Percentiles rank a stretch among this genome's conserved stretches.
These are phyloP conservation scores for Asobara japonica DNA, from an alignment of 1,140 invertebrate genomes.

Conservation along the genomic window DNA sequence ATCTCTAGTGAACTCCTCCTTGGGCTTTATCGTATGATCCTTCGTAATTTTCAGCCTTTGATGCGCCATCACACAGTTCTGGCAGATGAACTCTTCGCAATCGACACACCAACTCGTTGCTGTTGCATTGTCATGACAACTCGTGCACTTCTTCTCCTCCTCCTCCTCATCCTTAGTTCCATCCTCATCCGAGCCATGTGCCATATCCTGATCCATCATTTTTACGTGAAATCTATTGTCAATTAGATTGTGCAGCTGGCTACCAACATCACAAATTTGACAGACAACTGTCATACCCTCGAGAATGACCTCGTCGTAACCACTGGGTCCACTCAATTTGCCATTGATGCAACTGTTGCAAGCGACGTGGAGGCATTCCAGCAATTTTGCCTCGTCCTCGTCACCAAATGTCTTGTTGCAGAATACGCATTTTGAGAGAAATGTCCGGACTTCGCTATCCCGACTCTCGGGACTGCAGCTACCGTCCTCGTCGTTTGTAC, in stretches of 20 bases:
- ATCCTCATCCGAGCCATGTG: conserved; percentile 58
- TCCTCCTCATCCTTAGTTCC: conserved; percentile 57
- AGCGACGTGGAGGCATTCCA: conserved; percentile 87
- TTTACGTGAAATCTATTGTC: conserved; percentile 60
- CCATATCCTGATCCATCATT: conserved; percentile 64
- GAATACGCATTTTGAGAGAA: conserved; percentile 72
- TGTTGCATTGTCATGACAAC: conserved; percentile 82
- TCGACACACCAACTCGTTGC: conserved; percentile 89
- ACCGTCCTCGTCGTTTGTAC: conserved; percentile 50
- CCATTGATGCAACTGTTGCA: conserved; percentile 80
- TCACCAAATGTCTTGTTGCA: conserved; percentile 73
- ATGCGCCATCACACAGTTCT: conserved; percentile 82
- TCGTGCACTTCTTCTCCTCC: conserved; percentile 81
- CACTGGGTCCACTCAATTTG: conserved; percentile 73
- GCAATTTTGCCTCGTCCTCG: conserved; percentile 77
- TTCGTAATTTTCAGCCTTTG: conserved; percentile 88
- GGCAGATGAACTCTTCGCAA: conserved; percentile 90
- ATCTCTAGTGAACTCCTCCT: conserved; percentile 78
- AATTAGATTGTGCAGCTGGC: conserved; percentile 57
- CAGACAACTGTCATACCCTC: conserved; percentile 55
- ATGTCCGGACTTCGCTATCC: conserved; percentile 56
- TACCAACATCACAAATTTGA: conserved; percentile 58
- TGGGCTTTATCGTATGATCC: conserved; percentile 89
- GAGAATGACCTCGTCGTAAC: conserved; percentile 56
- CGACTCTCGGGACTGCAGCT: conserved; percentile 68